Base-by-base conservation (phyloP, 2,797 vertebrate species). In the Karalla daura region DNA sequence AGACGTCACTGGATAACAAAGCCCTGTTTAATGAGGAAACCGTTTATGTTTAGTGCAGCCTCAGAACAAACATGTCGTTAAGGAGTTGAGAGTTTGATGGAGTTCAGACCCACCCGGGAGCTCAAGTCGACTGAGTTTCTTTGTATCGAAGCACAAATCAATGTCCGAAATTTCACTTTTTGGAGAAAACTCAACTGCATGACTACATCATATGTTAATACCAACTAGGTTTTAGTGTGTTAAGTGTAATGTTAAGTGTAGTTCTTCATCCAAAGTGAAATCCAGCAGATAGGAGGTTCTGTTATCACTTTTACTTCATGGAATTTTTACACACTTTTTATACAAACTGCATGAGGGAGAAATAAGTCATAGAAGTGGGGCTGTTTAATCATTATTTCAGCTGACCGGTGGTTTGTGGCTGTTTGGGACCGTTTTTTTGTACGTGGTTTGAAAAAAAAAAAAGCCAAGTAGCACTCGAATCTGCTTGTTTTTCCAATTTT, bases 71-170 rank as follows among this genome's bases (percentile, higher is more conserved):
- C 11, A 30, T 35, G 18, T 44, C 15, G 30, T 54, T 24, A 49
- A 47, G 63, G 62, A 74, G 65, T 15, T 15, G 0, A 36, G 35
- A 40, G 32, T 54, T 35, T 65, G 46, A 60, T 44, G 24, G 62
- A 55, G 60, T 62, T 74, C 65, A 49, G 7, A 18, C 18, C 58
- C 64, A 74, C 62, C 69, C 30, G 17, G 30, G 37, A 65, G 70
- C 27, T 64, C 14, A 46, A 39, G 49, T 45, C 41, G 18, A 25
- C 14, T 35, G n/a, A n/a, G 50, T 65, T 37, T 54, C 25, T 17
- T 11, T 25, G 9, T 15, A 58, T 71, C 18, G 18, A 56, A 51
- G 47, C 14, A 52, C 25, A 51, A 54, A 35, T n/a, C 14, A 1
- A 18, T 62, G 51, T 70, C 44, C 66, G 32, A 2, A 44, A 45